Evolutionary conservation across 1,140 invertebrate genomes (phyloP).

Genomic region (Grapholita molesta): DNA sequence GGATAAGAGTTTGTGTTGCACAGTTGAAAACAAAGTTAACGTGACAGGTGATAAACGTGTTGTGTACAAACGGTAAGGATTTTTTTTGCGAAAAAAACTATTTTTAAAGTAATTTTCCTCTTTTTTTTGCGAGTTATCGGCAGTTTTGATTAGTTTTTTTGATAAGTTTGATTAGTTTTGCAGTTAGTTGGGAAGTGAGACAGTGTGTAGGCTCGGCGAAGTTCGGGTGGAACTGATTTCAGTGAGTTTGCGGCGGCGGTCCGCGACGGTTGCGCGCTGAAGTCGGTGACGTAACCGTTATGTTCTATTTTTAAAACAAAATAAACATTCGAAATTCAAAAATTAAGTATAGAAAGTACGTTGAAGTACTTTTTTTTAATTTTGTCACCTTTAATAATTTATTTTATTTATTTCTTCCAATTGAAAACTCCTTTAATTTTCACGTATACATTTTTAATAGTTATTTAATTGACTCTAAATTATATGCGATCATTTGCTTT

Average conservation of each 20-base stretch:
- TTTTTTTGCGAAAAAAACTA: slow-evolving; percentile 9
- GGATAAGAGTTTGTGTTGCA: slow-evolving; percentile 64
- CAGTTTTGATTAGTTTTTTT: slow-evolving; percentile 8
- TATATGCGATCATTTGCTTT: too few species aligned
- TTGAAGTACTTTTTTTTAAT: too few species aligned
- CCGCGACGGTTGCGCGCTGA: slow-evolving; percentile 46
- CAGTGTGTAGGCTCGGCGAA: slow-evolving; percentile 39
- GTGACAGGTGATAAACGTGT: slow-evolving; percentile 48
- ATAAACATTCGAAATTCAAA: not conserved
- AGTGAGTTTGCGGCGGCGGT: slow-evolving; percentile 55
- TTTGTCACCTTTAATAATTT: too few species aligned
- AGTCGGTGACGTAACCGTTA: slow-evolving; percentile 3
- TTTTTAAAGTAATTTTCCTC: slow-evolving; percentile 16
- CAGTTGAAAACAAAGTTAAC: too few species aligned
- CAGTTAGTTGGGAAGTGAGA: not conserved
- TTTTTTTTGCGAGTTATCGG: slow-evolving; percentile 1
- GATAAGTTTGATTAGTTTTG: slow-evolving; percentile 22
- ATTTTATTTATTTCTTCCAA: too few species aligned
- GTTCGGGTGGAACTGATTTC: slow-evolving; percentile 43
- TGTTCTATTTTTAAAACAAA: slow-evolving; percentile 2
- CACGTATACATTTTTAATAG: too few species aligned
- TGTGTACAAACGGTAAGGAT: slow-evolving; percentile 41
- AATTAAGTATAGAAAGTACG: not conserved
- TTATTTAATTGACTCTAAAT: too few species aligned
- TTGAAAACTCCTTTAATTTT: too few species aligned